Evolutionary conservation across 37 sponge, comb jelly and placozoan species (phyloP).

Genomic region (Chondrilla cf. caribensis): DNA sequence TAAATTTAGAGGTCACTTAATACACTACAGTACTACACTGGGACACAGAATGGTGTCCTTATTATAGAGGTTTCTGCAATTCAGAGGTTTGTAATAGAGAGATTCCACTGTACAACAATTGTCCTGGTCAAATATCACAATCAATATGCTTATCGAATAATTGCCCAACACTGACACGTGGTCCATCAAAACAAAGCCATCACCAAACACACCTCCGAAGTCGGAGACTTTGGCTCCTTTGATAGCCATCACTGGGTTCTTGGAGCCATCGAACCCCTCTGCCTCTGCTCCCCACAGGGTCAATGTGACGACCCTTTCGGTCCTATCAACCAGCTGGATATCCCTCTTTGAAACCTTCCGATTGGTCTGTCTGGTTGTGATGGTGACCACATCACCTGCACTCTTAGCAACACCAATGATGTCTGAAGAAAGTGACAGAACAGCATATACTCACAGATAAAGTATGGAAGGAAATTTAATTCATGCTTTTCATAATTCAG

Average conservation of each 20-base stretch:
- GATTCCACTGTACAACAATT: too few species aligned
- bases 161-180: too few species aligned
- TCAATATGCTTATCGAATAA: too few species aligned
- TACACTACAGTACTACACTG: too few species aligned
- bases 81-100: too few species aligned
- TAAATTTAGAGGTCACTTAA: too few species aligned
- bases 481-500: too few species aligned
- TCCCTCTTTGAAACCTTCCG: conserved; percentile 77
- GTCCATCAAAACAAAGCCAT: background rate
- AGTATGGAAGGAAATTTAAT: background rate
- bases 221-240: conserved; percentile 87
- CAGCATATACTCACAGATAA: background rate
- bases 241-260: conserved; percentile 69
- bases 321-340: conserved; percentile 68
- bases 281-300: conserved; percentile 90
- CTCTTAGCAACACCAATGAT: conserved; percentile 78
- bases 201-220: conserved; percentile 60
- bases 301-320: conserved; percentile 47
- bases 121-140: too few species aligned
- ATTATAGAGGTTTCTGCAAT: too few species aligned
- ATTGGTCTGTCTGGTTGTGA: conserved; percentile 54
- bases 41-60: too few species aligned
- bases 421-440: conserved; percentile 41
- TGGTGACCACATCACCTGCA: conserved; percentile 45
- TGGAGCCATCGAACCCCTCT: conserved; percentile 65